Evolutionary conservation across 2,797 vertebrate species (phyloP).

Genomic region (Neoniphon sammara): DNA sequence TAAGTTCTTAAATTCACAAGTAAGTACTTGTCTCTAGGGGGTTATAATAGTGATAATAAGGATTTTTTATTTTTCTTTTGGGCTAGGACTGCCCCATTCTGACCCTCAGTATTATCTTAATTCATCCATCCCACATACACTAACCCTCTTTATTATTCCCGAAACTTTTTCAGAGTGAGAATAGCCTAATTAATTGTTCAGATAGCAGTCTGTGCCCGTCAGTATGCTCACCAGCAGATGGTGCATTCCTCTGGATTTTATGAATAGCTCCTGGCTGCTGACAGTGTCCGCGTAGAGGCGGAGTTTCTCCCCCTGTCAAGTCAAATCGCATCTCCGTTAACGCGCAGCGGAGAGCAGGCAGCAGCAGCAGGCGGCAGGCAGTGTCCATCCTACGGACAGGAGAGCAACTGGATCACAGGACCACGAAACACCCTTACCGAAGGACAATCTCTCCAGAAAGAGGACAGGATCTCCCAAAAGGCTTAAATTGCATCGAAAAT

Average conservation of each 20-base stretch:
- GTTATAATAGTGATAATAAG: no score
- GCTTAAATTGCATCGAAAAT: slow-evolving; percentile 12
- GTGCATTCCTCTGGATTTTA: slow-evolving; percentile 46
- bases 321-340: slow-evolving; percentile 10
- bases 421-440: slow-evolving; percentile 25
- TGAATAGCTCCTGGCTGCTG: slow-evolving; percentile 32
- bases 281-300: slow-evolving; percentile 51
- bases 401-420: slow-evolving; percentile 39
- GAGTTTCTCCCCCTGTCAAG: slow-evolving; percentile 43
- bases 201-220: background rate
- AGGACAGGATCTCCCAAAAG: background rate
- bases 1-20: no score
- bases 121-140: no score
- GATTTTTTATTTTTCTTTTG: no score
- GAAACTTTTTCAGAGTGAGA: no score
- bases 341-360: slow-evolving; percentile 41
- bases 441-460: slow-evolving; percentile 40
- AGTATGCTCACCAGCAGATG: slow-evolving; percentile 62
- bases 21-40: no score
- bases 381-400: slow-evolving; percentile 43
- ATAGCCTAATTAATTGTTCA: slow-evolving; percentile 8
- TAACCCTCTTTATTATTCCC: no score
- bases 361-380: slow-evolving; percentile 48
- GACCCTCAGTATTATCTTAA: no score
- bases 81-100: no score